Base-by-base conservation (phyloP, 2,888 invertebrate species). In the Drosophila ochracea region DNA sequence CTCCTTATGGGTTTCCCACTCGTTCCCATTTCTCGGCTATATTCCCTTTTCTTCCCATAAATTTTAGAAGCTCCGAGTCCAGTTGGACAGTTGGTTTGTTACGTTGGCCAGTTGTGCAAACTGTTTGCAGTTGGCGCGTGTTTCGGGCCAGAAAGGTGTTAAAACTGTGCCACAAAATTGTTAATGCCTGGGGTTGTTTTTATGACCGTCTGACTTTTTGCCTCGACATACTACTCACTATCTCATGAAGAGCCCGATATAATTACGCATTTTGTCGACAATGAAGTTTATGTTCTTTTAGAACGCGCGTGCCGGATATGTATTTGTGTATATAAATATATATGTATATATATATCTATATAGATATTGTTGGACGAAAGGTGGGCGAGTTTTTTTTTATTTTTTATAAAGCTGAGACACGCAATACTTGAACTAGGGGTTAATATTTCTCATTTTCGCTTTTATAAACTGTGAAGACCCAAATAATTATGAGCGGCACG, bases 181-280 rank as follows among this genome's bases (percentile, higher is more conserved):
- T 75, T 78, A 78, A 60, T 57, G 74, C 77, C 64, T 61, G 78
- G 85, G 85, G 83, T 82, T 66, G 85, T 65, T 81, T 68, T 81
- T 66, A 82, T 68, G 63, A 69, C 65, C 68, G 68, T 62, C 78
- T 82, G 87, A 73, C 84, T 86, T 75, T 74, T 54, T 54, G 63
- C n/a, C 68, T 43, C 50, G 28, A n/a, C 28, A 13, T 28, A 41
- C 57, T 16, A 21, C 9, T 41, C 13, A 31, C 66, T 62, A 72
- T 67, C 76, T 60, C 68, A 61, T 66, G 60, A 47, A 64, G 63
- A 62, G 57, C 43, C 50, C 68, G 70, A 57, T 60, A 79, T 84
- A 84, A 87, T 84, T 84, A 84, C 83, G 75, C 88, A 87, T 87
- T 84, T 87, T 87, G 84, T 85, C 84, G 85, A 88, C 88, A 85